Conservation (phyloP, 2,888 invertebrate species). For the Eudasyphora cyanicolor region DNA sequence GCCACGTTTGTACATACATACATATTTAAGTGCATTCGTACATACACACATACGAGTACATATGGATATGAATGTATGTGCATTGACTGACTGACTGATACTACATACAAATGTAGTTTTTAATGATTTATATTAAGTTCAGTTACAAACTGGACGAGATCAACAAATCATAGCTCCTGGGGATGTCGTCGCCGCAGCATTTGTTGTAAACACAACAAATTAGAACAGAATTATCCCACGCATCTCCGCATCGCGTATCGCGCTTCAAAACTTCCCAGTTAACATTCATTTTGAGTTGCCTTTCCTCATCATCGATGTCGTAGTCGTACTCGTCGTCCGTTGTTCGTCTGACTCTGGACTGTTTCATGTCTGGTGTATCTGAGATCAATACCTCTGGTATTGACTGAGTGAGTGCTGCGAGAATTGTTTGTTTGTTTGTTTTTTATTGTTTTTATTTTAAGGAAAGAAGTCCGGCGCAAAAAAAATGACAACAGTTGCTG, state of each 20-base stretch:
- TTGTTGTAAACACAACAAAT: constrained; percentile 36
- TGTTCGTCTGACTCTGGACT: background rate
- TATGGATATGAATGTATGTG: background rate
- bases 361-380: constrained; percentile 4
- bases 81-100: background rate
- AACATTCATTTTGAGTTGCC: constrained; percentile 13
- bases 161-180: constrained; percentile 35
- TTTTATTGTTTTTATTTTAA: background rate
- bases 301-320: background rate
- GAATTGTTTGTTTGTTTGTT: background rate
- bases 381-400: constrained; percentile 20
- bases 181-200: constrained; percentile 19
- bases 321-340: background rate
- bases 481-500: constrained; percentile 32
- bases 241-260: constrained; percentile 15
- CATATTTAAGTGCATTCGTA: background rate
- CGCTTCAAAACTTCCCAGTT: too few species aligned
- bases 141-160: constrained; percentile 32
- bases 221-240: constrained; percentile 39
- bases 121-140: constrained; percentile 34
- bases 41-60: background rate
- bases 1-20: background rate
- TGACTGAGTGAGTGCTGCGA: background rate
- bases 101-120: background rate
- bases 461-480: background rate